Conservation (phyloP, 2,888 invertebrate species). For the Pocota personata region DNA sequence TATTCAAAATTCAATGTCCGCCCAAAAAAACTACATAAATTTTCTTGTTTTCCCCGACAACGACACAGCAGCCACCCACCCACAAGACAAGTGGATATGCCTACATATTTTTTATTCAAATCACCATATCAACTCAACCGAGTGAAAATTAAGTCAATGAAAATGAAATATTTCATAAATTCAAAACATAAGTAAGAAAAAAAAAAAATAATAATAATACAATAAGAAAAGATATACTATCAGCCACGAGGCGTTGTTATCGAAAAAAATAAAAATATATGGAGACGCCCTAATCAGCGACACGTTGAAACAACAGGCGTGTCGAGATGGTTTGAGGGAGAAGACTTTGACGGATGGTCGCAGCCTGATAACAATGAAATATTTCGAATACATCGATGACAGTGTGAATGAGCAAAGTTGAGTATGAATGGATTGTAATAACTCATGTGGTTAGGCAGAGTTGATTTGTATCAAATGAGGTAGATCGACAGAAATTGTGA, state of each 20-base stretch:
- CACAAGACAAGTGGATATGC: constrained; percentile 13
- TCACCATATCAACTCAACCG: constrained; percentile 58
- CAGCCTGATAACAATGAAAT: constrained; percentile 12
- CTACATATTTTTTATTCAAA: constrained; percentile 42
- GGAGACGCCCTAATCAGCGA: not conserved
- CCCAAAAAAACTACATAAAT: constrained; percentile 46
- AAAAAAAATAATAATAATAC: not conserved
- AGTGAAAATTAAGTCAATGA: constrained; percentile 63
- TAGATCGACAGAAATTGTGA: too few species aligned
- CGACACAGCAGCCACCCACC: constrained; percentile 30
- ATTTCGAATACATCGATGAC: constrained; percentile 18
- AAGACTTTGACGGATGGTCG: constrained; percentile 31
- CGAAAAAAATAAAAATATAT: not conserved
- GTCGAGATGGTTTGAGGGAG: not conserved
- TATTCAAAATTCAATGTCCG: constrained; percentile 53
- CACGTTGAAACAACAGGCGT: not conserved
- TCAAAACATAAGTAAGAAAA: not conserved
- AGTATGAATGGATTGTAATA: not conserved
- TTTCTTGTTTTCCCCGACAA: constrained; percentile 53
- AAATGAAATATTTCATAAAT: constrained; percentile 58
- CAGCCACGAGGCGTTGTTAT: constrained; percentile 24
- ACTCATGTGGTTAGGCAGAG: not conserved
- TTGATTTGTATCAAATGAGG: not conserved
- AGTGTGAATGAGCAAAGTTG: not conserved
- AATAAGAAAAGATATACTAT: too few species aligned